Conservation (phyloP, 2,888 invertebrate species). For the Dynastes hyllus region DNA sequence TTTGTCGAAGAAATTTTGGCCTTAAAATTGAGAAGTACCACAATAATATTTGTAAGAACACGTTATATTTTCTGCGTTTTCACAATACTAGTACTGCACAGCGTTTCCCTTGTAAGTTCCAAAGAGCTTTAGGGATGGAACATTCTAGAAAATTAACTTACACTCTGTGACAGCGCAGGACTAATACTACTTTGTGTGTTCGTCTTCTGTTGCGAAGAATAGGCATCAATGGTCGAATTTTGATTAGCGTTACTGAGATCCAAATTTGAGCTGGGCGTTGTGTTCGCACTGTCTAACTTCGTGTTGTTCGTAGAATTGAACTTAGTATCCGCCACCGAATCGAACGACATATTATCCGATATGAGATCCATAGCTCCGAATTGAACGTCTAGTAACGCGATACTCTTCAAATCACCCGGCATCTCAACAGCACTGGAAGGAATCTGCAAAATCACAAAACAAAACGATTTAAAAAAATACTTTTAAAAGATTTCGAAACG, state of each 20-base stretch:
- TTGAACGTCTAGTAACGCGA: conserved; percentile 91
- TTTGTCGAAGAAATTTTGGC: no score
- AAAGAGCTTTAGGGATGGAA: no score
- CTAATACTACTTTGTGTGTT: conserved; percentile 70
- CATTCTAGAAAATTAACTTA: conserved; percentile 24
- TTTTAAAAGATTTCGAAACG: no score
- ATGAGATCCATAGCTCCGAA: conserved; percentile 92
- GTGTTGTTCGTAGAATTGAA: conserved; percentile 68
- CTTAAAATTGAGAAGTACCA: no score
- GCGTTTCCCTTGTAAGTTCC: no score
- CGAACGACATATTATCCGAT: conserved; percentile 73
- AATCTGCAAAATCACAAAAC: conserved; percentile 75
- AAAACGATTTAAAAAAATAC: conserved; percentile 20
- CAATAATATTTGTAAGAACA: no score
- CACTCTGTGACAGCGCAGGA: conserved; percentile 68
- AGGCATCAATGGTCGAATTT: conserved; percentile 72
- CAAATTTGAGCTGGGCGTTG: conserved; percentile 61
- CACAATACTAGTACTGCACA: no score
- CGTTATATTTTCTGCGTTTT: no score
- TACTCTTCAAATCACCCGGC: conserved; percentile 90
- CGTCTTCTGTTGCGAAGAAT: conserved; percentile 65
- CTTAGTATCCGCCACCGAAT: conserved; percentile 69
- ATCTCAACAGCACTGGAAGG: conserved; percentile 96
- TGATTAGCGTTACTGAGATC: conserved; percentile 71
- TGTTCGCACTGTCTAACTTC: conserved; percentile 64